Evolutionary conservation across 2,113 vertebrate genomes (phyloP), one percentile per base, ranked within the genome.

Genomic region (Dolichotis patagonum): DNA sequence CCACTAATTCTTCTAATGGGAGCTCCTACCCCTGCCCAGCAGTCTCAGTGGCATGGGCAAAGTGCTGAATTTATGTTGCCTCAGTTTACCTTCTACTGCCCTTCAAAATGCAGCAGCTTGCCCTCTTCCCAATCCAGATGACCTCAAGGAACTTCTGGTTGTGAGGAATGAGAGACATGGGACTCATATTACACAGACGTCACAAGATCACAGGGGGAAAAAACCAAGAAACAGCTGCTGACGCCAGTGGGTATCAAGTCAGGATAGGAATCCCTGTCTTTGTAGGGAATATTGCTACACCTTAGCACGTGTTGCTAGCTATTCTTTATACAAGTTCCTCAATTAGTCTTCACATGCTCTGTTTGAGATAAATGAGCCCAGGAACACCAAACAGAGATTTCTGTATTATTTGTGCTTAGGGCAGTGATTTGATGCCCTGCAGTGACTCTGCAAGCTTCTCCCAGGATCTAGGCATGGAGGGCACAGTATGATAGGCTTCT

Each of bases 261-360:
- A 35, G 41, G 4, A 0, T 46, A 81, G 84, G 80, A n/a, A 32
- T 32, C 60, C 65, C 52, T 20, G 41, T 65, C 17, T 2, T 24
- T 10, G 24, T 24, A 63, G 65, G 28, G 78, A 97, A 62, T 96
- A 43, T 94, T 80, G 19, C 73, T 88, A 32, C 24, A 85, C 93
- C 52, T 56, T 91, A 93, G 85, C 35, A 75, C 3, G 28, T 94
- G 91, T 96, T 96, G 46, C 10, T 96, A 90, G 58, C 93, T 95
- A 38, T 52, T 67, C 95, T 98, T 96, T 94, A 85, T 77, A 90
- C 95, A 92, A 81, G 86, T 94, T 95, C 94, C 93, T 92, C 92
- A 95, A 97, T 97, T 96, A 96, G 95, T 90, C 78, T 54, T 96
- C 75, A 20, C 43, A 35, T 58, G 20, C 60, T 54, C 69, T 43